Percentiles rank a stretch among this genome's conserved stretches.
These are phyloP conservation scores for Ivindomyrus marchei DNA, from an alignment of 2,113 vertebrate genomes.

Conservation along the genomic window DNA sequence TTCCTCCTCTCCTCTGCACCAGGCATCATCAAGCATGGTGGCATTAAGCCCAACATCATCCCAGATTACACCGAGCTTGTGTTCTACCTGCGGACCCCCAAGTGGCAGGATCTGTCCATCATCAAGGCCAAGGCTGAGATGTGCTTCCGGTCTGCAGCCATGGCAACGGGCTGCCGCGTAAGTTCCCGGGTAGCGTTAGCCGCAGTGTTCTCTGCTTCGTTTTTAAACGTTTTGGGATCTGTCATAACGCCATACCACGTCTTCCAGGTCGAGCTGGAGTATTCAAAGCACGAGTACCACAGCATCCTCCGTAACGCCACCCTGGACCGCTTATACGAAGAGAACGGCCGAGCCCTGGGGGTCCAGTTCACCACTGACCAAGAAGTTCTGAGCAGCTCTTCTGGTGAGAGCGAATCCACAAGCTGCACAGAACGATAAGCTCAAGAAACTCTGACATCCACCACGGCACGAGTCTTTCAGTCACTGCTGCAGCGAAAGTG, in stretches of 20 bases:
- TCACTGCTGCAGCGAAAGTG: neutral
- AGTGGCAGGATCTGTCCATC: constrained; percentile 62
- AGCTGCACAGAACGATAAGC: neutral
- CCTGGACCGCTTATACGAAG: constrained; percentile 60
- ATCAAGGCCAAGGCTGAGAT: constrained; percentile 69
- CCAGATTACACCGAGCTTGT: constrained; percentile 75
- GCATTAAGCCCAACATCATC: constrained; percentile 81
- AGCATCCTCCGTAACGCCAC: constrained; percentile 72
- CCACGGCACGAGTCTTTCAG: neutral
- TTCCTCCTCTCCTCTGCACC: constrained; percentile 11
- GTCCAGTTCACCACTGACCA: constrained; percentile 71
- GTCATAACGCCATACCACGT: neutral
- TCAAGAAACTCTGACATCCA: neutral
- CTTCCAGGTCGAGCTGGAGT: constrained; percentile 67
- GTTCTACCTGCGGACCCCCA: constrained; percentile 74
- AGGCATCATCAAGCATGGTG: constrained; percentile 81
- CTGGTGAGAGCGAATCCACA: constrained; percentile 56
- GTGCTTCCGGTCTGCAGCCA: constrained; percentile 75
- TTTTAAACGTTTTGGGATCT: neutral
- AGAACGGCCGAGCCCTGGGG: constrained; percentile 70
- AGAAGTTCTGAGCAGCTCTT: constrained; percentile 48
- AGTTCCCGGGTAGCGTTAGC: constrained; percentile 20
- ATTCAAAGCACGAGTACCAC: constrained; percentile 61
- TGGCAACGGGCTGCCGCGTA: constrained; percentile 77
- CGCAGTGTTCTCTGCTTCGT: no score